Evolutionary conservation across 1,140 invertebrate genomes (phyloP).

Genomic region (Daktulosphaira vitifoliae): DNA sequence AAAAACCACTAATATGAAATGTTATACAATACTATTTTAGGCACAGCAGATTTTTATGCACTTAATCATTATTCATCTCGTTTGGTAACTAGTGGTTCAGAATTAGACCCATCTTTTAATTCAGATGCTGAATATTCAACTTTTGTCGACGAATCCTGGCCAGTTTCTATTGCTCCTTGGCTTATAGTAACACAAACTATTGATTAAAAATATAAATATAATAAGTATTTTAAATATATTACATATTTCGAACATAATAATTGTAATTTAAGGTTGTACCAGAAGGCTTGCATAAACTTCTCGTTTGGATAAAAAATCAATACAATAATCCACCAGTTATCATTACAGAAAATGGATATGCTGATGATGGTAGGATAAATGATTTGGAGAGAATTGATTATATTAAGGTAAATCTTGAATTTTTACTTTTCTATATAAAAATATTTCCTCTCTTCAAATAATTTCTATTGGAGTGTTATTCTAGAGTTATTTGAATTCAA

Average conservation of each 20-base stretch:
- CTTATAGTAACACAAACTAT: conserved; percentile 28
- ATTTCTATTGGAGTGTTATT: neutral
- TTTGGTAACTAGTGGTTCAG: conserved; percentile 1
- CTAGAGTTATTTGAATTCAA: conserved; percentile 54
- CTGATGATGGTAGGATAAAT: conserved; percentile 46
- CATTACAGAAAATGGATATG: conserved; percentile 48
- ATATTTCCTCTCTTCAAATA: no score
- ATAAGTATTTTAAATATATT: no score
- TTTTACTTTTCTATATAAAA: no score
- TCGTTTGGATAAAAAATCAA: conserved; percentile 48
- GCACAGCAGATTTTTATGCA: conserved; percentile 53
- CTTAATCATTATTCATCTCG: conserved; percentile 52
- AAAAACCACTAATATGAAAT: no score
- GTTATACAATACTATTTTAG: no score
- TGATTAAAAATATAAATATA: no score
- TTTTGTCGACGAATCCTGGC: conserved; percentile 21
- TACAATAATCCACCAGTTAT: conserved; percentile 45
- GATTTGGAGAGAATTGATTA: conserved; percentile 51
- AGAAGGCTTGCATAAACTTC: conserved; percentile 43
- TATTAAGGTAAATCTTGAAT: conserved; percentile 49
- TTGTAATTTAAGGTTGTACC: conserved; percentile 40
- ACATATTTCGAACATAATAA: no score
- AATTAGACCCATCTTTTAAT: neutral
- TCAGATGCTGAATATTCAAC: neutral
- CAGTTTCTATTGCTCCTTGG: conserved; percentile 3